These are phyloP conservation scores for Himalopsyche phryganea DNA, from an alignment of 1,140 invertebrate genomes.

Conservation along the genomic window DNA sequence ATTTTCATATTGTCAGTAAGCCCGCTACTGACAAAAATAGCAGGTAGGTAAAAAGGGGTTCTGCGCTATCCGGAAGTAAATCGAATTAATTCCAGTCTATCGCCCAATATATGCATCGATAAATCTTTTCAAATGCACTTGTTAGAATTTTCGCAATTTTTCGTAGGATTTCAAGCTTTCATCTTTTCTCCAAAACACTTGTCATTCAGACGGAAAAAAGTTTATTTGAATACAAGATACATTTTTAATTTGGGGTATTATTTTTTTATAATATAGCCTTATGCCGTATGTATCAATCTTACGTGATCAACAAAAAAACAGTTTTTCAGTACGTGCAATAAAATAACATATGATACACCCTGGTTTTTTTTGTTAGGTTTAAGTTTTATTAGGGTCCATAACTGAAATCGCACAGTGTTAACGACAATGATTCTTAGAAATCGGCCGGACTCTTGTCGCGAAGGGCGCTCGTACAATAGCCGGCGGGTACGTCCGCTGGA, in stretches of 20 bases:
- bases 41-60: constrained; percentile 1
- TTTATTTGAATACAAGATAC: not conserved
- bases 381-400: no score
- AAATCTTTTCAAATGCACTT: constrained; percentile 28
- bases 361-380: no score
- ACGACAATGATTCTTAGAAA: no score
- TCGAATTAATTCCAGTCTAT: constrained; percentile 30
- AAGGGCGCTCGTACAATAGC: no score
- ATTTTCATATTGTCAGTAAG: no score
- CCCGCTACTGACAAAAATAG: not conserved
- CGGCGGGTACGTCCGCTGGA: no score
- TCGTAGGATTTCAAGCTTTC: not conserved
- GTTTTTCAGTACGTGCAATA: no score
- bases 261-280: not conserved
- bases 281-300: not conserved
- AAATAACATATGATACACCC: no score
- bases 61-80: constrained; percentile 14
- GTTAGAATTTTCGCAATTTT: not conserved
- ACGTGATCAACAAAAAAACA: not conserved
- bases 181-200: not conserved
- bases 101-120: constrained; percentile 29
- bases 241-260: not conserved
- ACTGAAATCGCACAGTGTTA: no score
- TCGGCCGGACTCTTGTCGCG: no score
- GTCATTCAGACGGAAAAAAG: not conserved